Conservation (phyloP, 2,113 vertebrate species). For the Hippocampus mohnikei region DNA sequence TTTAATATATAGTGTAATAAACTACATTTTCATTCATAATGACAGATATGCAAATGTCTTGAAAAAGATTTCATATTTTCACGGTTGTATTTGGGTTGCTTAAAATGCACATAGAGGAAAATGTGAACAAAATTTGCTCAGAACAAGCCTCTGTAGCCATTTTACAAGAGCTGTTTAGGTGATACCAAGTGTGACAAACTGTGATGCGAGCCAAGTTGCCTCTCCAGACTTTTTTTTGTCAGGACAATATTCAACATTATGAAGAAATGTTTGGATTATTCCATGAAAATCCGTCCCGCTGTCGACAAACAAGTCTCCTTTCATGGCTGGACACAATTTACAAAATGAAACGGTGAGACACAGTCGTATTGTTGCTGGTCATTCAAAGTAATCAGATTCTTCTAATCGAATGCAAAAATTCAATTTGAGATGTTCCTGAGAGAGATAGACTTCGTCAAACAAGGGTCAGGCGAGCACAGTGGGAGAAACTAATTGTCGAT, state of each 20-base stretch:
- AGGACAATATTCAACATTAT: neutral
- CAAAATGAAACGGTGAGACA: slow-evolving; percentile 48
- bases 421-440: slow-evolving; percentile 55
- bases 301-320: slow-evolving; percentile 14
- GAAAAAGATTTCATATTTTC: too few relatives aligned
- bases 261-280: neutral
- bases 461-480: slow-evolving; percentile 36
- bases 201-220: neutral
- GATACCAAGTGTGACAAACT: neutral
- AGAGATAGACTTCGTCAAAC: slow-evolving; percentile 34
- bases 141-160: too few relatives aligned
- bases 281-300: neutral
- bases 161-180: too few relatives aligned
- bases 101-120: too few relatives aligned
- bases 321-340: slow-evolving; percentile 35
- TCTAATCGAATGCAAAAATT: slow-evolving; percentile 65
- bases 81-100: too few relatives aligned
- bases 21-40: too few relatives aligned
- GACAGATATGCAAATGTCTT: too few relatives aligned
- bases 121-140: too few relatives aligned
- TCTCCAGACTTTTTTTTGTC: neutral
- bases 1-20: too few relatives aligned
- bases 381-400: slow-evolving; percentile 53
- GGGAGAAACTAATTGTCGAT: neutral
- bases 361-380: slow-evolving; percentile 41